Evolutionary conservation across 1,140 invertebrate genomes (phyloP), one percentile per base, ranked within the genome.

Genomic region (Lineus longissimus): DNA sequence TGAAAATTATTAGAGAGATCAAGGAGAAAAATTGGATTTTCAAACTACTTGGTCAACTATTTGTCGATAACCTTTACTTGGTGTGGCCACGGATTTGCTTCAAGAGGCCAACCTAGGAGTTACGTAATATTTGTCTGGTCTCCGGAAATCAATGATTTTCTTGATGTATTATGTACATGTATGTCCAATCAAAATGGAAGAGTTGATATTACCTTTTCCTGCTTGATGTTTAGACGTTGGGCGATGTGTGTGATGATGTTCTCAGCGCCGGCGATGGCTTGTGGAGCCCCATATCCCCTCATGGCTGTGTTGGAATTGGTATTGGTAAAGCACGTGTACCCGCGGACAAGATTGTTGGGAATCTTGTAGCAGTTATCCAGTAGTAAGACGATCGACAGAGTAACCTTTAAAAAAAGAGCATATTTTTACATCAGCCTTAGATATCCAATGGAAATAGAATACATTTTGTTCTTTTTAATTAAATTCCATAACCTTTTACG

Each of bases 241-340:
- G 80, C 75, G 6, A 82, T 70, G 33, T 80, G 63, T 29, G 67
- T 65, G 15, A 84, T 70, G 11, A 73, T 72, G 9, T 62, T 71
- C 63, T 84, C 81, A 29, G 66, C 61, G 0, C 80, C 57, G 63
- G 79, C 71, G 62, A 75, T 70, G 0, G 68, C 73, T 67, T 84
- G 82, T n/a, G 80, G 78, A 23, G 70, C 72, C 41, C 82, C 82
- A 73, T 81, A 83, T 6, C 79, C 82, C 31, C 82, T 58, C 67
- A 83, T 81, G 0, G 82, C 81, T 43, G 82, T 84, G 63, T 81
- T 82, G 13, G 80, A 81, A n/a, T 72, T 67, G 25, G 75, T 73
- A 65, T 84, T 83, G 6, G 82, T 83, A 56, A 76, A 76, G 58
- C 81, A 81, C 0, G 74, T 22, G 23, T 69, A 64, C n/a, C 77